phyloP scores from a whole-genome alignment of 2,797 vertebrate genomes.

The Sylvia borin region DNA sequence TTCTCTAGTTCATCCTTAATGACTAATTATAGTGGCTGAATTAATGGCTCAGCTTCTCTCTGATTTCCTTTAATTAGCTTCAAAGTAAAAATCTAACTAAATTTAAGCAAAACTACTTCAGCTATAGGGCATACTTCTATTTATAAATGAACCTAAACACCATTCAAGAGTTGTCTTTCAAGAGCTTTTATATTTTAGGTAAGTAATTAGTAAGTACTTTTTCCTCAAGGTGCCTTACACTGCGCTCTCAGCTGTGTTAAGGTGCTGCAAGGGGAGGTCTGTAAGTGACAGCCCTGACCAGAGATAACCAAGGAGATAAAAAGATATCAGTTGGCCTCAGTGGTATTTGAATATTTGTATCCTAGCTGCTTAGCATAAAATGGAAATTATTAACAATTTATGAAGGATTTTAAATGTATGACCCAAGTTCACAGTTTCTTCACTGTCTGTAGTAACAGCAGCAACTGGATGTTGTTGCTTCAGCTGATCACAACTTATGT shows the following conservation, averaged over 20 bases:
- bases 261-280: background rate
- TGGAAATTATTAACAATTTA: background rate
- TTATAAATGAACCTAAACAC: conserved; percentile 19
- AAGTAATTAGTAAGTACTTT: conserved; percentile 7
- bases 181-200: background rate
- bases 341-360: background rate
- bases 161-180: background rate
- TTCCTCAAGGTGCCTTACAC: background rate
- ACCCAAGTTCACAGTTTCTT: background rate
- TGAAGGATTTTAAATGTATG: background rate
- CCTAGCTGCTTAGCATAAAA: background rate
- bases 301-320: background rate
- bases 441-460: background rate
- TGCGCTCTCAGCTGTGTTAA: background rate
- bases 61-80: conserved; percentile 18
- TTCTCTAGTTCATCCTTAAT: background rate
- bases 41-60: background rate
- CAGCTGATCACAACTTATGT: background rate
- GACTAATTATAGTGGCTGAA: background rate
- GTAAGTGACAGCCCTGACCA: background rate
- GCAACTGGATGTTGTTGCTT: background rate
- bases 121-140: background rate
- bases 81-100: conserved; percentile 11
- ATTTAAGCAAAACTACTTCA: conserved; percentile 28
- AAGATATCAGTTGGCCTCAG: background rate